Conservation (phyloP, 2,113 vertebrate genomes). For the Galeopterus variegatus region DNA sequence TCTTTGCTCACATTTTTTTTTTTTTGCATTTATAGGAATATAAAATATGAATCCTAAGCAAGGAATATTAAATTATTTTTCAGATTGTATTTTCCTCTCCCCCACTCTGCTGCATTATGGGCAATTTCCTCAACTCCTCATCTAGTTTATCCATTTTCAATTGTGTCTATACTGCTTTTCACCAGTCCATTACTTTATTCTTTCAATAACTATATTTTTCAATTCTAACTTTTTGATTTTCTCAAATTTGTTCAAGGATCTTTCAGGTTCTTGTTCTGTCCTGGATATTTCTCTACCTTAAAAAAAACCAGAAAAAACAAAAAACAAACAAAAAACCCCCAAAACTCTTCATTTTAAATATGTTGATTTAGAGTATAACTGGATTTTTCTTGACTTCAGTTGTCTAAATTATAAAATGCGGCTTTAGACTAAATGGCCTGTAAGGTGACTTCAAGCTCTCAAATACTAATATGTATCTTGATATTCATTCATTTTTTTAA, state of each 20-base stretch:
- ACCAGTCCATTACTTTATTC: background rate
- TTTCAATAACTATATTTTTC: constrained; percentile 4
- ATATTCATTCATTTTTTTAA: constrained; percentile 15
- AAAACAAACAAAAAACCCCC: too few species aligned
- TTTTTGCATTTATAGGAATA: background rate
- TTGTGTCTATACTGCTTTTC: constrained; percentile 3
- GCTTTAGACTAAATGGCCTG: background rate
- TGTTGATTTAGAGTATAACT: background rate
- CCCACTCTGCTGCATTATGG: background rate
- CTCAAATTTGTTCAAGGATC: background rate
- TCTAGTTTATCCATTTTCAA: constrained; percentile 28
- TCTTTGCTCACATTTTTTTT: background rate
- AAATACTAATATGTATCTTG: background rate
- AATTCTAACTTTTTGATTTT: constrained; percentile 46
- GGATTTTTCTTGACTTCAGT: background rate
- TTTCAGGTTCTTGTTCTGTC: constrained; percentile 6
- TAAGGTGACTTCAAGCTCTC: background rate
- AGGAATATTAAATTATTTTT: background rate
- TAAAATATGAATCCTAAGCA: background rate
- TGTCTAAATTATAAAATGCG: constrained; percentile 37
- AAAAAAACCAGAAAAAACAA: background rate
- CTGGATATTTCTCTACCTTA: background rate
- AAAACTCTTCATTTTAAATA: background rate
- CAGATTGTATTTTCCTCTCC: background rate
- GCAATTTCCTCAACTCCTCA: background rate